Evolutionary conservation across 2,113 vertebrate species (phyloP), one percentile per base, ranked within the genome.

Genomic region (Candoia aspera): DNA sequence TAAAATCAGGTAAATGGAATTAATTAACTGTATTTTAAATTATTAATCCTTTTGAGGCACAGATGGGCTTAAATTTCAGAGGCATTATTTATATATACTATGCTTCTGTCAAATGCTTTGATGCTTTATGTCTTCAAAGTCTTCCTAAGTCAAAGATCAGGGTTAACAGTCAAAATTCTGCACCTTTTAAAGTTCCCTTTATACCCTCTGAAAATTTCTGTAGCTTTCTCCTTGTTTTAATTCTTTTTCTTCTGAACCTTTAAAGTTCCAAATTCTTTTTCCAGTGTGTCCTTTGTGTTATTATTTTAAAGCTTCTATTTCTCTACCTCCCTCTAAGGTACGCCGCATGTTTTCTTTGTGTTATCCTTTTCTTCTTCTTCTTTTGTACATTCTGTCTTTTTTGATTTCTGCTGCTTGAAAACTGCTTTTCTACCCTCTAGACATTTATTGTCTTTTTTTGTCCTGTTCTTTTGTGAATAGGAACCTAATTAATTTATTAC

Each of bases 361-460:
- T 90, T 53, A 88, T 93, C 37, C 93, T 92, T 59, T 94, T 92
- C 53, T 17, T 94, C 84, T 93, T 94, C 90, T 94, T 86, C 92
- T 95, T 93, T 96, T 95, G 89, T 93, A 53, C 79, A 62, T 93
- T 93, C 87, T 96, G 93, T 42, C 88, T 60, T 90, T 92, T 95
- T 93, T 90, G 64, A 93, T 94, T 93, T 95, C 94, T 96, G 88
- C 92, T 95, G 94, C 91, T 94, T 96, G 92, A 96, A 89, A 86
- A 94, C 95, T 73, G 73, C 88, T 37, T 96, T 96, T 91, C 84
- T 93, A 92, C 24, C 87, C n/a, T 94, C 95, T 91, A 96, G 92
- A 91, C 93, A 95, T 94, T 95, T 95, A 94, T 93, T 95, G 95
- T 93, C 91, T 93, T 94, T 93, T 95, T 79, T 91, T 93, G 58